Percentiles rank a stretch among this genome's conserved stretches.
Conservation (phyloP, 1,140 invertebrate species). For the Copidosoma floridanum region DNA sequence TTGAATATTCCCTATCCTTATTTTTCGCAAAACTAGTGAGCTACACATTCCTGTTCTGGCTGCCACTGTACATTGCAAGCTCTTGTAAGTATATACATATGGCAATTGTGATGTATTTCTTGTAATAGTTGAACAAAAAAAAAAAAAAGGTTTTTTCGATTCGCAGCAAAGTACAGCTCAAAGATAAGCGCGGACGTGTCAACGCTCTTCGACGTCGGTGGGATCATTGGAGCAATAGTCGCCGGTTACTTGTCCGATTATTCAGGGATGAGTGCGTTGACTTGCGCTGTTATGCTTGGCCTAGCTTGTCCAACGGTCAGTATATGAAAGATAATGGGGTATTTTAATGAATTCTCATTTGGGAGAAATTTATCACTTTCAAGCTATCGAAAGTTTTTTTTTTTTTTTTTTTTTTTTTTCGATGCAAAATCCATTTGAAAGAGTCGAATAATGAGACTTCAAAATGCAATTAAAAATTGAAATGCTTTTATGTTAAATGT, state of each 20-base stretch:
- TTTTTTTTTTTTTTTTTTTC: too few relatives aligned
- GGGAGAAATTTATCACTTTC: too few relatives aligned
- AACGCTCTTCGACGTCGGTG: constrained; percentile 88
- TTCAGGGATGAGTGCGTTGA: constrained; percentile 78
- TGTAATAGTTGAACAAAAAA: too few relatives aligned
- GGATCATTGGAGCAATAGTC: constrained; percentile 82
- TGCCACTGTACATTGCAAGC: constrained; percentile 84
- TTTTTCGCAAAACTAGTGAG: constrained; percentile 98
- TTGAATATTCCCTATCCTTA: constrained; percentile 90
- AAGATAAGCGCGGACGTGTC: constrained; percentile 80
- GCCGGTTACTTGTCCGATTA: constrained; percentile 85
- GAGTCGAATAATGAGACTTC: too few relatives aligned
- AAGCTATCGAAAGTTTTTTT: too few relatives aligned
- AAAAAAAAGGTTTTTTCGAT: constrained; percentile 31
- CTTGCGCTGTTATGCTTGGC: constrained; percentile 80
- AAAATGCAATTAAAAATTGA: too few relatives aligned
- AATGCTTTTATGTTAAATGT: neutral
- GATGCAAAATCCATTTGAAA: neutral
- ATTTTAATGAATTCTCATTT: neutral
- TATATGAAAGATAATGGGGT: too few relatives aligned
- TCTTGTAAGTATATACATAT: constrained; percentile 64
- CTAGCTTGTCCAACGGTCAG: constrained; percentile 78
- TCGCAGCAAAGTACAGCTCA: constrained; percentile 69
- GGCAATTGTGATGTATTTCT: neutral
- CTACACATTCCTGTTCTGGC: constrained; percentile 96